Conservation (phyloP, 2,113 vertebrate genomes). For the Crypturellus undulatus region DNA sequence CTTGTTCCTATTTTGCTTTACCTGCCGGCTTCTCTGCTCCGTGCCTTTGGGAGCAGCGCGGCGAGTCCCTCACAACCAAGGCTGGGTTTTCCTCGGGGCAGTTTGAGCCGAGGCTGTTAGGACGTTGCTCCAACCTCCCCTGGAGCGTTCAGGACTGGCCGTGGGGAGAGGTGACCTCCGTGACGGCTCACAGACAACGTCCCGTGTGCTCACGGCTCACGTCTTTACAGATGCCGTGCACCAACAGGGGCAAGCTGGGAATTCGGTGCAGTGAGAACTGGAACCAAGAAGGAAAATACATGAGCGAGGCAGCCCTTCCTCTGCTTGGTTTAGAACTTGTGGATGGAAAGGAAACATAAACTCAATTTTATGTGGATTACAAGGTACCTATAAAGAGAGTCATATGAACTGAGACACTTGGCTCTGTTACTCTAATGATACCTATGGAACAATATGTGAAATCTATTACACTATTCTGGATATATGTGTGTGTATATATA, state of each 20-base stretch:
- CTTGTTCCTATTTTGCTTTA: slow-evolving; percentile 29
- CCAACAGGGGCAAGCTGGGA: not conserved
- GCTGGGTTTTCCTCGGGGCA: not conserved
- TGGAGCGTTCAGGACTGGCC: not conserved
- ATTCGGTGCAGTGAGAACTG: not conserved
- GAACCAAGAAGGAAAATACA: not conserved
- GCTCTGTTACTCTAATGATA: slow-evolving; percentile 64
- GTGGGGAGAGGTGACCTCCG: not conserved
- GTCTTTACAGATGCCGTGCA: not conserved
- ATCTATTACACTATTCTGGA: slow-evolving; percentile 68
- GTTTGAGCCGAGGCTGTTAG: not conserved
- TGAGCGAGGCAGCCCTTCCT: slow-evolving; percentile 3
- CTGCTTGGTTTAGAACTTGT: slow-evolving; percentile 13
- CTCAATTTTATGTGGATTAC: slow-evolving; percentile 71
- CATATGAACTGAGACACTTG: slow-evolving; percentile 73
- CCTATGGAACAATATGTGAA: slow-evolving; percentile 74
- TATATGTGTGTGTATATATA: not conserved
- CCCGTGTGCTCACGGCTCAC: not conserved
- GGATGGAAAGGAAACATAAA: slow-evolving; percentile 63
- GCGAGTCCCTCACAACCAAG: not conserved
- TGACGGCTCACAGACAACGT: not conserved
- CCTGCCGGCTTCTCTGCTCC: not conserved
- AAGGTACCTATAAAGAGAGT: slow-evolving; percentile 68
- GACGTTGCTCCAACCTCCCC: not conserved
- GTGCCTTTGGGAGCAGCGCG: not conserved